Evolutionary conservation across 2,888 invertebrate species (phyloP).

Genomic region (Sturmia bella): DNA sequence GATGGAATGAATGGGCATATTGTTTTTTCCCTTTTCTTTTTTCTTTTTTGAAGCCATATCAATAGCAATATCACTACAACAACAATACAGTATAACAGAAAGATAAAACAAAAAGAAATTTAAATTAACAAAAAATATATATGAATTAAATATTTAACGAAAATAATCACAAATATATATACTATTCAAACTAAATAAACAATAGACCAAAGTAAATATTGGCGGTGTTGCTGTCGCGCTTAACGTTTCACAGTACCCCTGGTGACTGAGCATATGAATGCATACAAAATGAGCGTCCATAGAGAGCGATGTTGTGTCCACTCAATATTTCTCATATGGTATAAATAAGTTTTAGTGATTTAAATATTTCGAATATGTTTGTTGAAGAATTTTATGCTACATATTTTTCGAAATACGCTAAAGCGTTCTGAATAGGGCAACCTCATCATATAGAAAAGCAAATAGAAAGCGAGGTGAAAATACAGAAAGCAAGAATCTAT

Average conservation of each 20-base stretch:
- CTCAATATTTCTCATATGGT: too few relatives aligned
- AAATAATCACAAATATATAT: constrained; percentile 70
- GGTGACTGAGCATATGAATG: neutral
- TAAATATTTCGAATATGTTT: too few relatives aligned
- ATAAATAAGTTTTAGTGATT: too few relatives aligned
- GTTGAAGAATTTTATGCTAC: too few relatives aligned
- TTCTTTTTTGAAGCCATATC: constrained; percentile 51
- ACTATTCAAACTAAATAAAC: constrained; percentile 71
- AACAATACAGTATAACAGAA: constrained; percentile 70
- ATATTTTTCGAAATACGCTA: too few relatives aligned
- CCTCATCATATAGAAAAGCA: too few relatives aligned
- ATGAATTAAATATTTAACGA: constrained; percentile 66
- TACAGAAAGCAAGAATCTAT: too few relatives aligned
- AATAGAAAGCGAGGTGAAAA: too few relatives aligned
- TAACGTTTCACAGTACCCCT: constrained; percentile 21
- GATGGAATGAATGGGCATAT: neutral
- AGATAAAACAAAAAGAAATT: constrained; percentile 42
- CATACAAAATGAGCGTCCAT: too few relatives aligned
- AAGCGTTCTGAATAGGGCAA: too few relatives aligned
- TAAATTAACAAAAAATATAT: constrained; percentile 30
- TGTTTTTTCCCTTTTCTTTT: constrained; percentile 17
- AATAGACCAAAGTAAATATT: constrained; percentile 82
- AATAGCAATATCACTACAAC: constrained; percentile 71
- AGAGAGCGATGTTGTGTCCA: too few relatives aligned
- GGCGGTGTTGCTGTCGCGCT: constrained; percentile 74